Conservation (phyloP, 2,888 invertebrate genomes). For the Phorcus lineatus region DNA sequence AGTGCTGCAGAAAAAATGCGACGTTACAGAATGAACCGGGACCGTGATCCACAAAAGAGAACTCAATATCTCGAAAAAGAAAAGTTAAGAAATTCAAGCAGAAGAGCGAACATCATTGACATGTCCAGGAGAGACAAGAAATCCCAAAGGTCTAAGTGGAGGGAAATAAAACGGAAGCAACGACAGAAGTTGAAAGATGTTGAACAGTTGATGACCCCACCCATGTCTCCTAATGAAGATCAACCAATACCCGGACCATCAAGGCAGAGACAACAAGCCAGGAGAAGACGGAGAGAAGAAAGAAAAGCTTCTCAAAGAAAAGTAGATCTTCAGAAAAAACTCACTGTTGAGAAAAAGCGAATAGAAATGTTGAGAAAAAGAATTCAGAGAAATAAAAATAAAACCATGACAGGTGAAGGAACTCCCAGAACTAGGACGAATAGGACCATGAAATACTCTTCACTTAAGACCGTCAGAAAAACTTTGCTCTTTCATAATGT, state of each 20-base stretch:
- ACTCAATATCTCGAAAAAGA: conserved; percentile 22
- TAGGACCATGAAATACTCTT: background rate
- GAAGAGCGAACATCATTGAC: conserved; percentile 26
- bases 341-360: no score
- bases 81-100: conserved; percentile 23
- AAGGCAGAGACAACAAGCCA: no score
- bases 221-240: background rate
- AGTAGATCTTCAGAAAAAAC: no score
- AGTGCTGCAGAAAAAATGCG: conserved; percentile 34
- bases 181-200: background rate
- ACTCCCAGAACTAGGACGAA: background rate
- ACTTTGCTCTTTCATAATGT: background rate
- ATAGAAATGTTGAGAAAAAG: no score
- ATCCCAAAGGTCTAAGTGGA: conserved; percentile 31
- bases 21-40: conserved; percentile 28
- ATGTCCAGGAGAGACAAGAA: conserved; percentile 35
- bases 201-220: background rate
- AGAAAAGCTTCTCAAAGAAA: no score
- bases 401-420: background rate
- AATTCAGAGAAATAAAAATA: no score
- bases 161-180: conserved; percentile 31
- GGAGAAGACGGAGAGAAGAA: no score
- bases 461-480: background rate
- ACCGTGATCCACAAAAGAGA: conserved; percentile 23
- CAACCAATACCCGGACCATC: no score